A percentile compares a stretch with the other conserved stretches of the same genome.
Evolutionary conservation across 2,888 invertebrate genomes (phyloP).

Genomic region (Bruchidius siliquastri): DNA sequence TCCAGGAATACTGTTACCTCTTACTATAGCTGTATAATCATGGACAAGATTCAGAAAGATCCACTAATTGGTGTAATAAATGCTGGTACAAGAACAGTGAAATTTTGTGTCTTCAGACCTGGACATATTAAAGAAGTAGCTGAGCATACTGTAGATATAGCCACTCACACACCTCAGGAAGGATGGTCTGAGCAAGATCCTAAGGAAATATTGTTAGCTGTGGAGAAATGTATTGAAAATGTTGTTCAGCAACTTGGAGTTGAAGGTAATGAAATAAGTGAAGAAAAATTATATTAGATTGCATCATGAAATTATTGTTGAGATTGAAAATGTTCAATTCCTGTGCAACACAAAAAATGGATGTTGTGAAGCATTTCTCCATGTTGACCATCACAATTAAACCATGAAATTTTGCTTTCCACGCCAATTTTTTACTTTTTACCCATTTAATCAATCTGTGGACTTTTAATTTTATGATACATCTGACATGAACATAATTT

Average conservation of each 20-base stretch:
- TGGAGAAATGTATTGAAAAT: constrained; percentile 73
- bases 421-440: too few relatives aligned
- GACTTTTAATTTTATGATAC: too few relatives aligned
- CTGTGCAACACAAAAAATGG: too few relatives aligned
- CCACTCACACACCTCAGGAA: constrained; percentile 74
- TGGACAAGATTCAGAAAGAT: background rate
- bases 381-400: too few relatives aligned
- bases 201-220: constrained; percentile 72
- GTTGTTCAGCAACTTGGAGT: constrained; percentile 62
- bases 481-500: too few relatives aligned
- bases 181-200: constrained; percentile 96
- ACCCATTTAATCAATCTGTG: too few relatives aligned
- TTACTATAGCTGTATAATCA: background rate
- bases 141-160: constrained; percentile 76
- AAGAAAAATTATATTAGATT: background rate
- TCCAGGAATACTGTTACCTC: background rate
- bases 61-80: constrained; percentile 83
- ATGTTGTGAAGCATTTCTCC: too few relatives aligned
- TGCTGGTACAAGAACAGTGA: constrained; percentile 84
- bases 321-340: too few relatives aligned
- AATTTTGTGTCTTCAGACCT: constrained; percentile 66
- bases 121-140: constrained; percentile 74
- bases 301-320: background rate
- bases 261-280: constrained; percentile 43
- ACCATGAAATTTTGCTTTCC: too few relatives aligned